Evolutionary conservation across 2,113 vertebrate species (phyloP).

Genomic region (Gasterosteus aculeatus): DNA sequence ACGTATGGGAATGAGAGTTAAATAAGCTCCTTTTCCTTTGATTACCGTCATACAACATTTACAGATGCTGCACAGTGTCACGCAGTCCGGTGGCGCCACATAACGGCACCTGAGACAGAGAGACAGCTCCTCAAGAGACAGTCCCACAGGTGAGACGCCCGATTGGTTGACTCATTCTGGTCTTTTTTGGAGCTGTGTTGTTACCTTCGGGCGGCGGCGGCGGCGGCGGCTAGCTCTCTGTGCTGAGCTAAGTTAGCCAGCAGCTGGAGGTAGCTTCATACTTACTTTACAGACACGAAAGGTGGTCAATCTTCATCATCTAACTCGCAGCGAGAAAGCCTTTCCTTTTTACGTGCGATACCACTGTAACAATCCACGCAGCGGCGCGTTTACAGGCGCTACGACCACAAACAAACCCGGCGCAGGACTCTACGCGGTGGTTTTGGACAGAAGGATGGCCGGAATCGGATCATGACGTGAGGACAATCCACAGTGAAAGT

Average conservation of each 20-base stretch:
- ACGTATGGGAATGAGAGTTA: not conserved
- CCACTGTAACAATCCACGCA: not conserved
- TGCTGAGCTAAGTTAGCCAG: conserved; percentile 7
- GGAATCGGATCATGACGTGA: not conserved
- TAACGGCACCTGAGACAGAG: too few species aligned
- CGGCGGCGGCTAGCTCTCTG: not conserved
- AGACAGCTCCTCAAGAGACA: too few species aligned
- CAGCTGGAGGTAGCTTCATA: conserved; percentile 2
- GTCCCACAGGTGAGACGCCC: not conserved
- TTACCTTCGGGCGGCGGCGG: conserved; percentile 1
- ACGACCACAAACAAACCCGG: not conserved
- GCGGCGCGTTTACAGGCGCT: not conserved
- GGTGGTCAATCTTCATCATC: not conserved
- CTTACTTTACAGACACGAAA: not conserved
- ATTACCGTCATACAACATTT: not conserved
- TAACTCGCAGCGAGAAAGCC: not conserved
- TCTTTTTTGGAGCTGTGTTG: not conserved
- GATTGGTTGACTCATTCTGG: not conserved
- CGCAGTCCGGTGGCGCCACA: too few species aligned
- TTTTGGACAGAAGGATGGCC: conserved; percentile 5
- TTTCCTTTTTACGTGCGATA: not conserved
- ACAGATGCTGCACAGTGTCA: not conserved
- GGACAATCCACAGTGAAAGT: conserved; percentile 2
- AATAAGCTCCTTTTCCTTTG: not conserved
- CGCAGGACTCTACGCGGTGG: not conserved